phyloP scores from a whole-genome alignment of 2,797 vertebrate genomes.

The Helicolenus hilgendorfi region DNA sequence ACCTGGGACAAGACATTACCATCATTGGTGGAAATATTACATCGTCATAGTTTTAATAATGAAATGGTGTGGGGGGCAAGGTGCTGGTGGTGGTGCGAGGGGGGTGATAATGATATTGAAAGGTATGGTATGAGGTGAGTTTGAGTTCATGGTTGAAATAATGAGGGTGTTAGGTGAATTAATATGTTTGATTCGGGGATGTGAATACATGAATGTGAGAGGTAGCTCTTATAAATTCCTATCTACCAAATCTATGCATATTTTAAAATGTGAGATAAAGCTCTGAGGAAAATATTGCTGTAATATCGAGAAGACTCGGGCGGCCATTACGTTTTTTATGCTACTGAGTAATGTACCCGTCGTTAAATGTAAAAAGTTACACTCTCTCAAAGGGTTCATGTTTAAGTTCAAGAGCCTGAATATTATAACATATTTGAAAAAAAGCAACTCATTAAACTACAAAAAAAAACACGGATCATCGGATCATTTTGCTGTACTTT shows the following conservation, averaged over 20 bases:
- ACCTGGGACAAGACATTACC: constrained; percentile 78
- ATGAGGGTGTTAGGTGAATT: constrained; percentile 74
- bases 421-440: background rate
- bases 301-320: constrained; percentile 40
- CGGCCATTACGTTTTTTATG: constrained; percentile 48
- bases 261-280: constrained; percentile 60
- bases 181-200: constrained; percentile 50
- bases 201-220: constrained; percentile 71
- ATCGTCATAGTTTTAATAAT: constrained; percentile 77
- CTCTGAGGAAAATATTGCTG: constrained; percentile 53
- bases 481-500: background rate
- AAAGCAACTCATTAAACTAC: background rate
- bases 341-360: constrained; percentile 41
- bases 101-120: constrained; percentile 66
- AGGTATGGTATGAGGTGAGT: constrained; percentile 68
- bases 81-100: background rate
- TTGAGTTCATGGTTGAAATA: constrained; percentile 78
- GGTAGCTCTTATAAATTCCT: constrained; percentile 44
- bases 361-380: constrained; percentile 25
- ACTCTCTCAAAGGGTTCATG: constrained; percentile 5
- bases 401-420: background rate
- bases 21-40: constrained; percentile 72
- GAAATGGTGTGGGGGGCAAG: constrained; percentile 28
- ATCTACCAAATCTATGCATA: constrained; percentile 65
- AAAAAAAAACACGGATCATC: constrained; percentile 1